Percentiles rank a stretch among this genome's conserved stretches.
Evolutionary conservation across 2,888 invertebrate species (phyloP).

Genomic region (Scelioninae gen. 1): DNA sequence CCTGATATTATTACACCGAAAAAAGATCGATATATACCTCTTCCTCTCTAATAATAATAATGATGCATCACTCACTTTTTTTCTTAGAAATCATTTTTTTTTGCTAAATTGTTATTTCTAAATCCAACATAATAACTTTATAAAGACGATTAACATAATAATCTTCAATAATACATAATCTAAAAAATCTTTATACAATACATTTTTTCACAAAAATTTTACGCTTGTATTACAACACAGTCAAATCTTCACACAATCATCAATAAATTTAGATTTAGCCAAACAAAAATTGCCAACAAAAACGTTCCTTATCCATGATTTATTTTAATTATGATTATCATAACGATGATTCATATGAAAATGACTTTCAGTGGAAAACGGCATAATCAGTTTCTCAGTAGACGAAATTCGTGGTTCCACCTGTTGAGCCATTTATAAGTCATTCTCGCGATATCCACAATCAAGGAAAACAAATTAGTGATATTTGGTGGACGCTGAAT

Average conservation of each 20-base stretch:
- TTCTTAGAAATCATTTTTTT: neutral
- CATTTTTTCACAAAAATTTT: too few species aligned
- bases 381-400: slow-evolving; percentile 9
- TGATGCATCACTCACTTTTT: too few species aligned
- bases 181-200: too few species aligned
- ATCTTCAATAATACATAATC: too few species aligned
- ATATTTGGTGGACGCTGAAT: slow-evolving; percentile 39
- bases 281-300: neutral
- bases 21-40: neutral
- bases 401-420: slow-evolving; percentile 33
- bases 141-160: too few species aligned
- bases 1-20: slow-evolving; percentile 16
- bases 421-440: slow-evolving; percentile 41
- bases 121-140: neutral
- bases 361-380: slow-evolving; percentile 7
- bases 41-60: slow-evolving; percentile 8
- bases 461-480: slow-evolving; percentile 61
- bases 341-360: slow-evolving; percentile 16
- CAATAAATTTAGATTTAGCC: neutral
- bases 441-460: slow-evolving; percentile 51
- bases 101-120: neutral
- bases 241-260: neutral
- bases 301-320: neutral
- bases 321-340: neutral
- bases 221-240: too few species aligned